Conservation (phyloP, 2,797 vertebrate genomes). For the Nyctibius grandis region DNA sequence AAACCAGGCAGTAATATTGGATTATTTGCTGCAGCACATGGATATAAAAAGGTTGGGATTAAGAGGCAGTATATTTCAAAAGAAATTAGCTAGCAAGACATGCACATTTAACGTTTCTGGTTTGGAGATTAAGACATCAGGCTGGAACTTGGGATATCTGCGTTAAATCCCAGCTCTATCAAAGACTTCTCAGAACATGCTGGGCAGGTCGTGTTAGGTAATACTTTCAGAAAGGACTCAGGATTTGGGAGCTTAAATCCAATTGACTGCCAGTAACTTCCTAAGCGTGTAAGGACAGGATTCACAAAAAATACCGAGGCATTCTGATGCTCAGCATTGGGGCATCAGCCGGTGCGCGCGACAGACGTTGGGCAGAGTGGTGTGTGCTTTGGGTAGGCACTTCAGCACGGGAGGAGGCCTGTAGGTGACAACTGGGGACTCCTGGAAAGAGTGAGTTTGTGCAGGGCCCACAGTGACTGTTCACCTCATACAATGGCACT, state of each 20-base stretch:
- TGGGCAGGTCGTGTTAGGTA: not conserved
- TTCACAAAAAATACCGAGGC: not conserved
- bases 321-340: not conserved
- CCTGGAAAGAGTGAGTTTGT: not conserved
- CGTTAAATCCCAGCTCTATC: conserved; percentile 30
- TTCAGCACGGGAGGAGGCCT: not conserved
- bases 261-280: conserved; percentile 2
- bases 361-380: not conserved
- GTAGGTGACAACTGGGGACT: not conserved
- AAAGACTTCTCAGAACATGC: not conserved
- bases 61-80: conserved; percentile 7
- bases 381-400: not conserved
- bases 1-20: not conserved
- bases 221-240: not conserved
- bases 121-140: conserved; percentile 23
- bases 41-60: conserved; percentile 23
- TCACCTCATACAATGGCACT: not conserved
- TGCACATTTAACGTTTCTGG: not conserved
- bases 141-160: not conserved
- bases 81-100: not conserved
- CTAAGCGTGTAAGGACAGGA: not conserved
- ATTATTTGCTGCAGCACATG: not conserved
- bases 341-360: not conserved
- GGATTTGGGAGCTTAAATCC: conserved; percentile 29
- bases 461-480: not conserved